Base-by-base conservation (phyloP, 2,113 vertebrate genomes). In the Prunella fulvescens region DNA sequence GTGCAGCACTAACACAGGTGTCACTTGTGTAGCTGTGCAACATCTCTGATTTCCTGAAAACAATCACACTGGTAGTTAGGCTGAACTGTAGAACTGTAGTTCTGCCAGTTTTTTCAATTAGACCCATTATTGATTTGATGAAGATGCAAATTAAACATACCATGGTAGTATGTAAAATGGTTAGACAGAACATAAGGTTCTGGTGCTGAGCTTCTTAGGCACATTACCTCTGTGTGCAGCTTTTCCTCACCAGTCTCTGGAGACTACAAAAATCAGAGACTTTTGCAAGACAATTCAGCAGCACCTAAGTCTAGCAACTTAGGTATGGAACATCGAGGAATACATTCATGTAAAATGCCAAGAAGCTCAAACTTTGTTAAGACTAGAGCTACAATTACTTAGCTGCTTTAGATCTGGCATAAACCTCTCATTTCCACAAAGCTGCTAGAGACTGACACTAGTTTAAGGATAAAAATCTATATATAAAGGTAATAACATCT, bases 61-160 rank as follows among this genome's bases (percentile, higher is more conserved):
- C 97, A 93, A 35, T 72, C 89, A 92, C 92, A 93, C 81, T 93
- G 47, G 57, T 95, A 92, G 73, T 96, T 87, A 94, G 84, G 92
- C 44, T 91, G 85, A 67, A 97, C n/a, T 58, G 57, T 25, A 58
- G n/a, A 58, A 58, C 15, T 86, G 87, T 84, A 97, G 94, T 95
- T 97, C 97, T 97, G 97, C 97, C 98, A 98, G 94, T 97, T 97
- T 98, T 98, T 98, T 97, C 98, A 98, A 98, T 98, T 97, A 98
- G 94, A 96, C 66, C 94, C 94, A 91, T 97, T 97, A 98, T 71
- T 97, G 98, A 97, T 97, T 96, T 97, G 97, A 98, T 97, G 96
- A 96, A 98, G 97, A 98, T 96, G 96, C 96, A 98, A 98, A 98
- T 98, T 97, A 98, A 98, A 97, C 96, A 97, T 90, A 98, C 87